Evolutionary conservation across 2,113 vertebrate species (phyloP), one percentile per base, ranked within the genome.

Genomic region (Gobio gobio): DNA sequence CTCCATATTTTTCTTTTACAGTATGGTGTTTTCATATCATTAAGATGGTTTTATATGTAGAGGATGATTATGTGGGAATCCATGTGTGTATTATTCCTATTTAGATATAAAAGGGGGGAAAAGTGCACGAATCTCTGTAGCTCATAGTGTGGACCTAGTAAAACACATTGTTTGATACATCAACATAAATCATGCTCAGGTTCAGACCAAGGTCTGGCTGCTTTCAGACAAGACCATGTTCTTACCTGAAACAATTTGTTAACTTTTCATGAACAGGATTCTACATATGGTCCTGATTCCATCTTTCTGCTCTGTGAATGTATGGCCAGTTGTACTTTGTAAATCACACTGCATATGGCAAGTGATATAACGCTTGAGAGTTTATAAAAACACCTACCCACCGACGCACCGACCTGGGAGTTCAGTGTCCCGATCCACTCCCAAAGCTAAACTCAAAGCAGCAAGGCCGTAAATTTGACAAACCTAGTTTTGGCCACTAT

Each of bases 251-350:
- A 76, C 59, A 72, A 59, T 84, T 86, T 82, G 84, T 84, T 82
- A 84, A 64, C 82, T 73, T 84, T 83, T 78, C 84, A 78, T 33
- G 78, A 61, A 66, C 82, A 78, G 61, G 72, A 78, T 56, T 86
- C 83, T 85, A 83, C 86, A 88, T 88, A 84, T 88, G 78, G 56
- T 88, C 86, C 49, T 83, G 82, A 86, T 87, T 87, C 79, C 26
- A 49, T 78, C 36, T 85, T n/a, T 56, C 78, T 75, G 78, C 80
- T 78, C 58, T 61, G 56, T 83, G 36, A 82, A 87, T 86, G 64
- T 61, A 86, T 86, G 86, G 81, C 76, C 76, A 72, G 79, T 83
- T 56, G 74, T 45, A 59, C 77, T 10, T 14, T 58, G 81, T 89
- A 54, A 87, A 87, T 85, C 81, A 40, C 64, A 75, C 10, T 80